Evolutionary conservation across 2,797 vertebrate genomes (phyloP), one percentile per base, ranked within the genome.

Genomic region (Anguilla marmorata): DNA sequence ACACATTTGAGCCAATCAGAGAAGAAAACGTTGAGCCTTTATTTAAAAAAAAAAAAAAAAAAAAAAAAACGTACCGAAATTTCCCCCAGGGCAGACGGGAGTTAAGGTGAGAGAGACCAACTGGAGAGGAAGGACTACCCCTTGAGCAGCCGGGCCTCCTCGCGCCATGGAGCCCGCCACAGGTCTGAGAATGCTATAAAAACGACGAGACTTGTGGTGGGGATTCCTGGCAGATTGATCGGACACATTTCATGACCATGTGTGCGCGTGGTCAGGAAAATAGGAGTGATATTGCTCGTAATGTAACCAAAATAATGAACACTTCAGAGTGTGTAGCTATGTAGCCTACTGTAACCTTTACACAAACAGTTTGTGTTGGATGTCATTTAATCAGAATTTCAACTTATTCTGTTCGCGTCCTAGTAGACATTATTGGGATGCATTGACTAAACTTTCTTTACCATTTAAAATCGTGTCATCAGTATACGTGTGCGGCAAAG

Each of bases 1-100:
- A 90, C 87, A 90, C 83, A 8, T 79, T 76, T 80, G 82, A 87
- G 85, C 84, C 85, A 74, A 88, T 84, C 69, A 83, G 79, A 30
- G 37, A 45, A 5, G 41, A 41, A 63, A 19, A 50, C 58, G 79
- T 83, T 83, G 79, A 63, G 8, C 48, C 14, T 83, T 76, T 76
- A 41, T 41, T 3, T 41, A 45, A 76, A 41, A 45, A 45, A 45
- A 45, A 41, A 37, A 1, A 1, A 37, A 37, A 41, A 74, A 74
- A 74, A 37, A 74, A 63, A 63, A 63, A 66, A 5, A 6, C 21
- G 33, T 37, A 5, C 30, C 37, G 14, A 76, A 76, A 76, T 19
- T 30, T 8, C 11, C 69, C 60, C 69, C 27, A 58, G 56, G 56
- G 56, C 56, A 58, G 14, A 58, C 16, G 14, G 14, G 14, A 19